Evolutionary conservation across 2,113 vertebrate species (phyloP).

Genomic region (Mirza zaza): DNA sequence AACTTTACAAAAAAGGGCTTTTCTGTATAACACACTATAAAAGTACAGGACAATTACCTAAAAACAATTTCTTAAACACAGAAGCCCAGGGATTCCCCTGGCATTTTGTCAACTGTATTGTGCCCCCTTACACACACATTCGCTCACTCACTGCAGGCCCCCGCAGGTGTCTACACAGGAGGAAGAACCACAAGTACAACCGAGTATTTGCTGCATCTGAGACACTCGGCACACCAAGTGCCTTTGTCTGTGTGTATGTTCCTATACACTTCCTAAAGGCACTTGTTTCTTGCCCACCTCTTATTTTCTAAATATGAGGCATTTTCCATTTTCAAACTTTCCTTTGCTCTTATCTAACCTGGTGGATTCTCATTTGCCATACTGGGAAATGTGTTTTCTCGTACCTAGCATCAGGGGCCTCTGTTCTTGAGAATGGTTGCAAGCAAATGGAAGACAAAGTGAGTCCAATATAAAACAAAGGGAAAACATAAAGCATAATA

Average conservation of each 20-base stretch:
- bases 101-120: not conserved
- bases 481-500: not conserved
- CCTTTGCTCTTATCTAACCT: not conserved
- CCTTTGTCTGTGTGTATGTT: fast-evolving
- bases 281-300: not conserved
- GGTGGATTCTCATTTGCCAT: not conserved
- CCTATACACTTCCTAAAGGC: not conserved
- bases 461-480: too few relatives aligned
- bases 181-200: not conserved
- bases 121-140: not conserved
- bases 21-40: not conserved
- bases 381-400: not conserved
- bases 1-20: too few relatives aligned
- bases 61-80: not conserved
- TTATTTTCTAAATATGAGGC: not conserved
- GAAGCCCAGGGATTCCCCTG: not conserved
- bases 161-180: not conserved
- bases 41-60: not conserved
- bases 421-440: not conserved
- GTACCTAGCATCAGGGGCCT: too few relatives aligned
- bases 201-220: fast-evolving
- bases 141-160: not conserved
- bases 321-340: not conserved
- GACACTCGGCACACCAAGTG: fast-evolving
- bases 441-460: not conserved